phyloP scores from a whole-genome alignment of 1,140 invertebrate species.

The Macrosteles quadrilineatus region DNA sequence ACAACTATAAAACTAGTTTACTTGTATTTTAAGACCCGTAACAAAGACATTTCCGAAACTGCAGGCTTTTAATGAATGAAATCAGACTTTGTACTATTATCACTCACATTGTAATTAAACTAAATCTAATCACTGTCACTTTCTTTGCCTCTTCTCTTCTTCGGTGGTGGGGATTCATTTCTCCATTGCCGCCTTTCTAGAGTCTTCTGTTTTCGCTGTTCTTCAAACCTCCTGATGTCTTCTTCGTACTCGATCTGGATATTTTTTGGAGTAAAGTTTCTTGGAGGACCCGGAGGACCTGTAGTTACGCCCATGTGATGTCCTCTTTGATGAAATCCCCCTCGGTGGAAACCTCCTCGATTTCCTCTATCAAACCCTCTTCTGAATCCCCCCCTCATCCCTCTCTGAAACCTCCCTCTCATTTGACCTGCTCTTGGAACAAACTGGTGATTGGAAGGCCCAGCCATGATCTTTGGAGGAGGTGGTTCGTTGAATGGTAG shows the following conservation, averaged over 20 bases:
- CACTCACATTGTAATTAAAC: background rate
- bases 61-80: background rate
- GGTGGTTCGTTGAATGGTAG: background rate
- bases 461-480: background rate
- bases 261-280: slow-evolving; percentile 21
- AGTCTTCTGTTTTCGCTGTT: slow-evolving; percentile 24
- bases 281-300: slow-evolving; percentile 4
- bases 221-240: slow-evolving; percentile 41
- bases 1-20: too few relatives aligned
- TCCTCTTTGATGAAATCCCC: slow-evolving; percentile 20
- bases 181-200: slow-evolving; percentile 23
- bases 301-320: background rate
- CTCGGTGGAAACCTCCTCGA: slow-evolving; percentile 5
- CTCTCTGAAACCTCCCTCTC: slow-evolving; percentile 15
- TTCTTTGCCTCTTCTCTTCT: slow-evolving; percentile 16
- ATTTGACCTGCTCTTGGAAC: slow-evolving; percentile 5
- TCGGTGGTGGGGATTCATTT: background rate
- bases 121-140: background rate
- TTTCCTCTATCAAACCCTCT: background rate
- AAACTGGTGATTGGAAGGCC: background rate
- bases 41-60: too few relatives aligned
- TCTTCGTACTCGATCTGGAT: slow-evolving; percentile 39
- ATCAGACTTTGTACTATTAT: slow-evolving; percentile 13
- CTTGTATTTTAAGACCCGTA: too few relatives aligned
- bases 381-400: slow-evolving; percentile 3